Evolutionary conservation across 2,113 vertebrate species (phyloP).

Genomic region (Rhea americana): DNA sequence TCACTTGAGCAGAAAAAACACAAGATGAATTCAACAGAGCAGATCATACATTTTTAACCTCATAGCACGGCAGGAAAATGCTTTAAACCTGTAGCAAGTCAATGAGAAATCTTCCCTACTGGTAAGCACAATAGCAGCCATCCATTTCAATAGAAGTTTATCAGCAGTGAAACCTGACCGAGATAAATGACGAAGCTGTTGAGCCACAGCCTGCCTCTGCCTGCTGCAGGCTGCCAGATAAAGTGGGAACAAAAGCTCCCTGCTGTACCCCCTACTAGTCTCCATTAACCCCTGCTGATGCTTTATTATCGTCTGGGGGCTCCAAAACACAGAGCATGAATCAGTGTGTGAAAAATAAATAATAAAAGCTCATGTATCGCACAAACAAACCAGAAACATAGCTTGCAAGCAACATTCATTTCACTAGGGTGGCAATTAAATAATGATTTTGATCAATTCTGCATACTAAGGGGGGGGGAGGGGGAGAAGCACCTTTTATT

Average conservation of each 20-base stretch:
- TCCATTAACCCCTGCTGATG: constrained; percentile 73
- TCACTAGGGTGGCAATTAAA: neutral
- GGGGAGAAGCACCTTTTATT: fast-evolving
- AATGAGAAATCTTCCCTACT: constrained; percentile 54
- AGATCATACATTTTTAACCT: constrained; percentile 71
- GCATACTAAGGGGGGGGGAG: neutral
- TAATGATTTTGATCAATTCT: neutral
- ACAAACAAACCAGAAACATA: constrained; percentile 29
- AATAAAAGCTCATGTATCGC: neutral
- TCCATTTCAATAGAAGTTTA: constrained; percentile 73
- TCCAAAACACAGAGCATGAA: constrained; percentile 45
- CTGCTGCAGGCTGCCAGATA: constrained; percentile 75
- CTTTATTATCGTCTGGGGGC: constrained; percentile 68
- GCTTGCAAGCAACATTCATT: neutral
- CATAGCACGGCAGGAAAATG: constrained; percentile 55
- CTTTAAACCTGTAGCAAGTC: constrained; percentile 67
- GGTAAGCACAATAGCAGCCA: constrained; percentile 71
- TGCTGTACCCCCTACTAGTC: constrained; percentile 56
- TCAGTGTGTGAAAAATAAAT: constrained; percentile 53
- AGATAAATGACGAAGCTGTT: constrained; percentile 73
- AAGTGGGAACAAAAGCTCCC: constrained; percentile 73
- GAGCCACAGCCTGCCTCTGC: constrained; percentile 68
- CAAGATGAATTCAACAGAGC: constrained; percentile 48
- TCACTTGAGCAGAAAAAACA: constrained; percentile 44
- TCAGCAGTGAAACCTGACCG: constrained; percentile 71